Evolutionary conservation across 2,888 invertebrate species (phyloP).

Genomic region (Villa cingulata): DNA sequence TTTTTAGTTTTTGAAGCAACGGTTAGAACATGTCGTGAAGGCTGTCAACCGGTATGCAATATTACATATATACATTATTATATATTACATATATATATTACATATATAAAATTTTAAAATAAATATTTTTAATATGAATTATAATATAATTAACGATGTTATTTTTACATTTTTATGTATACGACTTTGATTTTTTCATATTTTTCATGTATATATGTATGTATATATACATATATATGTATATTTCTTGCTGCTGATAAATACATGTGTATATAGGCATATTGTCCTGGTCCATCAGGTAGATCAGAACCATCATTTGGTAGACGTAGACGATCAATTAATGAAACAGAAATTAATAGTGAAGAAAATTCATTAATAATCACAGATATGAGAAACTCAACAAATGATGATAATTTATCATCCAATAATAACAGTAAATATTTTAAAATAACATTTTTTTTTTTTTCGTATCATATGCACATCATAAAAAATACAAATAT

Average conservation of each 20-base stretch:
- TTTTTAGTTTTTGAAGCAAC: constrained; percentile 88
- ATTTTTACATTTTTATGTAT: not conserved
- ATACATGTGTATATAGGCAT: constrained; percentile 52
- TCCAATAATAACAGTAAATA: constrained; percentile 15
- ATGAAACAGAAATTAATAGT: constrained; percentile 22
- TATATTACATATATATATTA: too few relatives aligned
- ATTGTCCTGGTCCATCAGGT: constrained; percentile 66
- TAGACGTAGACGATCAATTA: constrained; percentile 45
- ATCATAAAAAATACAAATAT: too few relatives aligned
- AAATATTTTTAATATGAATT: too few relatives aligned
- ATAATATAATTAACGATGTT: too few relatives aligned
- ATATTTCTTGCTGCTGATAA: too few relatives aligned
- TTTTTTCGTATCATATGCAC: not conserved
- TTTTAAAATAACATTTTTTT: constrained; percentile 19
- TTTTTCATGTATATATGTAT: too few relatives aligned
- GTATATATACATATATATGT: too few relatives aligned
- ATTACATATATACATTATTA: too few relatives aligned
- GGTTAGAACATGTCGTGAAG: constrained; percentile 75
- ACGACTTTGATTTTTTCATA: too few relatives aligned
- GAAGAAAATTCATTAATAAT: not conserved
- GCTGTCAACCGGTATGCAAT: constrained; percentile 65
- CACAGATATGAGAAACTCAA: not conserved
- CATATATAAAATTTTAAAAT: too few relatives aligned
- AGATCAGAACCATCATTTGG: constrained; percentile 74
- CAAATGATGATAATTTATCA: not conserved